Evolutionary conservation across 2,797 vertebrate genomes (phyloP), one percentile per base, ranked within the genome.

Genomic region (Argentina silus): DNA sequence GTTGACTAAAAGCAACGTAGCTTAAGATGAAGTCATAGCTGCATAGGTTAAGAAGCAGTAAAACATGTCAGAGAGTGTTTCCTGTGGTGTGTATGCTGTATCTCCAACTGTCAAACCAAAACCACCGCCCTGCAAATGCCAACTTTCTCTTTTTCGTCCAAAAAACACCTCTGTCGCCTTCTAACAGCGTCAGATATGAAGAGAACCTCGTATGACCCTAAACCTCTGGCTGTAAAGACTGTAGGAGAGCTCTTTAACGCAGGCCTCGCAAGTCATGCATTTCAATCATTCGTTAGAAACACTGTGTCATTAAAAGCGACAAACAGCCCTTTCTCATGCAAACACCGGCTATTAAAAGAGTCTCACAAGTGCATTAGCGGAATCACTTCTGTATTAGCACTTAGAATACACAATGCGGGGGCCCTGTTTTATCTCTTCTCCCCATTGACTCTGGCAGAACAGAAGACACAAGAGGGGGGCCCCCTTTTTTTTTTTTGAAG

Each of bases 321-420:
- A 95, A 95, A 94, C 92, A 94, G 87, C 93, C 90, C 89, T 94
- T 96, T 95, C 93, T 91, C 94, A 95, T 96, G 94, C 93, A 93
- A 95, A 95, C 92, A 85, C 88, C 93, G 92, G 95, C 94, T 94
- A 95, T 95, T 95, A 95, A 95, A 96, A 95, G 85, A 95, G 94
- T 94, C 95, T 95, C 93, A 90, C 85, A 91, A 95, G 92, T 93
- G 93, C 93, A 94, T 95, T 93, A 94, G 92, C 92, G 89, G 93
- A 94, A 93, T 94, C 91, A 91, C 87, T 90, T 93, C 91, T 94
- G 95, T 95, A 95, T 95, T 95, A 95, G 93, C 93, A 92, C 94
- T 94, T 93, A 92, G 93, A 95, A 95, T 93, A 90, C 93, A 93
- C 93, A 94, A 96, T 94, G 90, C 93, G 95, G 93, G 90, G 86